Base-by-base conservation (phyloP, 2,888 invertebrate genomes). In the Coecobrya sp. region DNA sequence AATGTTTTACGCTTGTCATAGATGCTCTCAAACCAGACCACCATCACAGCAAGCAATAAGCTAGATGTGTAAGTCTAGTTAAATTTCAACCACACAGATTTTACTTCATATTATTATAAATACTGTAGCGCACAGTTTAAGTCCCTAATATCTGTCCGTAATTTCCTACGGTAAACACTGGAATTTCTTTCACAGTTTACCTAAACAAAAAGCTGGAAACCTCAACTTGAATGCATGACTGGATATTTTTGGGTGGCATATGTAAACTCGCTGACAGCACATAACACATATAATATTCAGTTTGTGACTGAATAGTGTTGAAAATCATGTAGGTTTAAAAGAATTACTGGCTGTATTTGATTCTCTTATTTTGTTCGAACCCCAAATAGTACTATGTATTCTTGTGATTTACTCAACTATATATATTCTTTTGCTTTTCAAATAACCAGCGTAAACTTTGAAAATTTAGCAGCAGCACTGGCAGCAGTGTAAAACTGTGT, bases 121-220 rank as follows among this genome's bases (percentile, higher is more conserved):
- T 36, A 36, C 36, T 36, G 36, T 36, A 36, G n/a, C 55, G n/a
- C n/a, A 55, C 55, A 55, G 49, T 22, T 27, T 16, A 16, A 42
- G 3, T 19, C 30, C 30, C 73, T n/a, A 10, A 2, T 30, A 45
- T 36, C 81, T 36, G 52, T 16, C 55, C n/a, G 62, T 27, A 7
- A 19, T 59, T 59, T 59, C 2, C 19, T 59, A 59, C 62, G 27
- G 65, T 8, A 68, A 68, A 27, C 68, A 68, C n/a, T 30, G 68
- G 68, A 85, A 65, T 85, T 68, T 85, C 45, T 68, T 68, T 85
- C 65, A 68, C 65, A 68, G 85, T 85, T 68, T 85, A 85, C 49
- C 68, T 49, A 65, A 85, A 82, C 86, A 70, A 86, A 86, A 70
- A 36, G 86, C 86, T 55, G 73, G 73, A 52, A 55, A 85, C 84